Conservation (phyloP, 2,888 invertebrate species). For the Drosophila robusta region DNA sequence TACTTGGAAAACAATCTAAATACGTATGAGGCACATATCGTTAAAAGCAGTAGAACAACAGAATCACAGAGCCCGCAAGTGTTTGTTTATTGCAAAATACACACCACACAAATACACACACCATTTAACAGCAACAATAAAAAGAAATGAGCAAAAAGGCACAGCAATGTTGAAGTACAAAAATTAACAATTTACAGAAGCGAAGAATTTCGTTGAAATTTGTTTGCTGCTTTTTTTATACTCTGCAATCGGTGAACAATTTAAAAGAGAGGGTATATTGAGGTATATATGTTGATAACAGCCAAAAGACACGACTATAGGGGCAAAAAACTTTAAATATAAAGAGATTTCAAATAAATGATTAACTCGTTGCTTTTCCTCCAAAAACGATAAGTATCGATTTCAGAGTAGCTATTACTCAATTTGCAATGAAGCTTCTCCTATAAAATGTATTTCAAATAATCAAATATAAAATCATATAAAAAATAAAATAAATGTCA, state of each 20-base stretch:
- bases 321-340: no score
- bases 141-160: slow-evolving; percentile 12
- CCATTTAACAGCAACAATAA: slow-evolving; percentile 30
- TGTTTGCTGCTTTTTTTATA: slow-evolving; percentile 2
- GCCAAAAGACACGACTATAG: no score
- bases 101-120: slow-evolving; percentile 6
- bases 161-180: slow-evolving; percentile 35
- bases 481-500: no score
- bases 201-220: slow-evolving; percentile 33
- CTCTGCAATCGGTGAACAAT: not conserved
- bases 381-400: no score
- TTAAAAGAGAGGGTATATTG: not conserved
- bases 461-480: no score
- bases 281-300: no score
- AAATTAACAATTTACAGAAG: slow-evolving; percentile 52
- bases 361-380: no score
- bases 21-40: slow-evolving; percentile 45
- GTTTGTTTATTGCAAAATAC: slow-evolving; percentile 74
- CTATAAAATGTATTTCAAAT: no score
- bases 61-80: slow-evolving; percentile 52
- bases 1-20: slow-evolving; percentile 74
- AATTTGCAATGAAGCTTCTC: no score
- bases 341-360: no score
- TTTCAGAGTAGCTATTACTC: no score
- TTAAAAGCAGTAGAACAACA: slow-evolving; percentile 49